phyloP scores from a whole-genome alignment of 1,140 invertebrate species.

The Drosophila pseudoananassae region DNA sequence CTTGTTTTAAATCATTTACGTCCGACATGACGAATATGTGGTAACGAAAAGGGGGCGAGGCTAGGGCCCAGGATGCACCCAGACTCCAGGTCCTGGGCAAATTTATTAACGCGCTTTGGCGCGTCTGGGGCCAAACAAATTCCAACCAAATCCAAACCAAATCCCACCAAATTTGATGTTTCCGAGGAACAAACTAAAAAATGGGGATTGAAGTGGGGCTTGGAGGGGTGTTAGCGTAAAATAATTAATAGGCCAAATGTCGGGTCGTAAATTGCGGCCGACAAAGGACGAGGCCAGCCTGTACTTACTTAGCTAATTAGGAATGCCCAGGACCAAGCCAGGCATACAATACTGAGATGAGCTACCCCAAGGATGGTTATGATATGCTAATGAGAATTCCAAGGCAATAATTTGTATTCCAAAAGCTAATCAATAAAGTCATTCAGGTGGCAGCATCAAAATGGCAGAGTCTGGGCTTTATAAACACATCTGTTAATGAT shows the following conservation, averaged over 20 bases:
- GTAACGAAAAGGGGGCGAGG: constrained; percentile 1
- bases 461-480: neutral
- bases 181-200: constrained; percentile 31
- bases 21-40: constrained; percentile 52
- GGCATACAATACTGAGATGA: neutral
- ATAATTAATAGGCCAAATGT: constrained; percentile 67
- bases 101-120: constrained; percentile 64
- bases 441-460: constrained; percentile 16
- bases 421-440: constrained; percentile 47
- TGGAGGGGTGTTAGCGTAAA: constrained; percentile 5
- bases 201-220: constrained; percentile 13
- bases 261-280: constrained; percentile 45
- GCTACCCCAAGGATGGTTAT: constrained; percentile 29
- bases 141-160: neutral
- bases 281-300: constrained; percentile 14
- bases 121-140: constrained; percentile 4
- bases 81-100: constrained; percentile 15
- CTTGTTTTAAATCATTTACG: constrained; percentile 65
- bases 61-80: neutral
- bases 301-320: constrained; percentile 65
- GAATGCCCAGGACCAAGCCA: constrained; percentile 24
- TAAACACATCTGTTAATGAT: constrained; percentile 35
- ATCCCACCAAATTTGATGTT: constrained; percentile 27
- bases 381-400: constrained; percentile 41
- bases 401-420: constrained; percentile 34